Evolutionary conservation across 2,113 vertebrate genomes (phyloP), one percentile per base, ranked within the genome.

Genomic region (Larimichthys polyactis): DNA sequence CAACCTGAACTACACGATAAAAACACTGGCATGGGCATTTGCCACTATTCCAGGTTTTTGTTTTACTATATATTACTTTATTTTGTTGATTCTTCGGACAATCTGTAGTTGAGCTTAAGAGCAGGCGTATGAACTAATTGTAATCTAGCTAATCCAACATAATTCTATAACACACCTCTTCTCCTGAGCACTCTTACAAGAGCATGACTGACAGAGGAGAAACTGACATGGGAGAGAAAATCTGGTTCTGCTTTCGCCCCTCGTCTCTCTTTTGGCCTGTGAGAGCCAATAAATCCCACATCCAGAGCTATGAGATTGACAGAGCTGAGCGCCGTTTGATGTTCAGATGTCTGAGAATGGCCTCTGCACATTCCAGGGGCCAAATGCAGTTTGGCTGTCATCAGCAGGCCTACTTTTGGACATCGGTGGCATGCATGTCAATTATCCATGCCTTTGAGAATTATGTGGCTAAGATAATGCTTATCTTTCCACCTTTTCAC

Each of bases 401-500:
- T 92, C 90, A 5, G 82, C 78, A 46, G 55, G 77, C 78, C 84
- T 54, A 75, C 90, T 66, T 91, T 82, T 87, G 88, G 88, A 88
- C 76, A 59, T 77, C 65, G 55, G 66, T 89, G 90, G 81, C 88
- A 75, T 83, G 86, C 77, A 81, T 79, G 86, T 91, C 84, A 91
- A 83, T 92, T 90, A 90, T 92, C 93, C 83, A 51, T 48, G 86
- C 82, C 90, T 92, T 89, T 90, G 86, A 90, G 90, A 79, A 92
- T 91, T 77, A 81, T 24, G 84, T 83, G 85, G 87, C 80, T 52
- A 0, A 71, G 93, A 94, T 95, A 95, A 93, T 84, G 75, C 85
- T 93, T 93, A 94, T 94, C 91, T 86, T 57, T 89, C 91, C 90
- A 94, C 90, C 92, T 93, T 87, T 94, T 95, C 90, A 93, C 88